Base-by-base conservation (phyloP, 2,797 vertebrate genomes). In the Orientallactaga sibirica region DNA sequence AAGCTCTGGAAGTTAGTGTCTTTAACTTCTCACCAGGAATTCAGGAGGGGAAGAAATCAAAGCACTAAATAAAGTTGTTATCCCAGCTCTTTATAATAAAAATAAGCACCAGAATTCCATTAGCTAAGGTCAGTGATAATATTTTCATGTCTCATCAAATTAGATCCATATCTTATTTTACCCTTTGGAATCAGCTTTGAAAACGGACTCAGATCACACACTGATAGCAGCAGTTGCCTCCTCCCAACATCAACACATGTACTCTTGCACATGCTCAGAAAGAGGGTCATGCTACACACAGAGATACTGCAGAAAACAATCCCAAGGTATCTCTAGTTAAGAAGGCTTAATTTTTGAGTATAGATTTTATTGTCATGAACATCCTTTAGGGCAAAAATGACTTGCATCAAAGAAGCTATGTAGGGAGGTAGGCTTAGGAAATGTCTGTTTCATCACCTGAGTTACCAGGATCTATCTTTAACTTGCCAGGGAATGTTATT, bases 321-420 rank as follows among this genome's bases (percentile, higher is more conserved):
- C 96, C 94, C 81, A 62, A 97, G 97, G 96, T 97, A 97, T 11
- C 93, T 18, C 97, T 97, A 95, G 95, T 97, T 97, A 90, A 96
- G 95, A 97, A 98, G 95, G 62, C 96, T 98, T 98, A 97, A 97
- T 97, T 98, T 96, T 96, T 85, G 92, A 98, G 96, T 93, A 97
- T 94, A 97, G 97, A 97, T 98, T 98, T 98, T 97, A 97, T 98
- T 98, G 98, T 91, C 79, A 97, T 98, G 96, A 97, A 98, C 98
- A 97, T 98, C 97, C 98, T 98, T 97, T 75, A 96, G 97, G 97
- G 97, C 90, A 97, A 92, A 97, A 96, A 97, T 96, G 95, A 97
- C 96, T 95, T 95, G 96, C 97, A 97, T 98, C 97, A 98, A 98
- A 98, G 97, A 96, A 97, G 86, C 96, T 96, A 88, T 66, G 2